Conservation (phyloP, 2,888 invertebrate genomes). For the Julus scandinavius region DNA sequence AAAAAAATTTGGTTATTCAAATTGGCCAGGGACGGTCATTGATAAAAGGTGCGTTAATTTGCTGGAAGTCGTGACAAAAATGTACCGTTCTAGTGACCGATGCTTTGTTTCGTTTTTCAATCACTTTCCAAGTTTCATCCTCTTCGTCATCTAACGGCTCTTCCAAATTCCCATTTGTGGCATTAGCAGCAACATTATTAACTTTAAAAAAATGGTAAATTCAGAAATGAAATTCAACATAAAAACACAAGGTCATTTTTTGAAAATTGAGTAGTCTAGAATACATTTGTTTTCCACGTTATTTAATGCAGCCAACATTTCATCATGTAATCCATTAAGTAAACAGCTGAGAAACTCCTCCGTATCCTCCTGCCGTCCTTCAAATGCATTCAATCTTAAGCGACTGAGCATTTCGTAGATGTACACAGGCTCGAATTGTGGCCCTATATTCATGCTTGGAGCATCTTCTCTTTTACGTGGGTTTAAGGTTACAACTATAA, state of each 20-base stretch:
- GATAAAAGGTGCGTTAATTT: conserved; percentile 12
- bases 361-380: conserved; percentile 93
- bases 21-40: too few relatives aligned
- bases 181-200: background rate
- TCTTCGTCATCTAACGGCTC: conserved; percentile 56
- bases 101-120: conserved; percentile 88
- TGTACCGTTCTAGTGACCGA: conserved; percentile 80
- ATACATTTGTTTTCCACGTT: conserved; percentile 21
- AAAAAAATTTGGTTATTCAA: background rate
- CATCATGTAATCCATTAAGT: conserved; percentile 93
- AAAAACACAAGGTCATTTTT: background rate
- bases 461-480: conserved; percentile 62
- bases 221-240: background rate
- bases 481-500: background rate
- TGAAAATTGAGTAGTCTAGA: background rate
- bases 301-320: conserved; percentile 85
- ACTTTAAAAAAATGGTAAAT: background rate
- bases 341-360: conserved; percentile 95
- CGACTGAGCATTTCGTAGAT: conserved; percentile 86
- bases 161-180: conserved; percentile 28
- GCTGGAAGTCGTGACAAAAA: background rate
- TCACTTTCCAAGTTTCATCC: conserved; percentile 68
- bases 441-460: conserved; percentile 68
- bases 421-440: conserved; percentile 89
- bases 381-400: conserved; percentile 74